These are phyloP conservation scores for Drosophila serrata DNA, from an alignment of 1,140 invertebrate species.

Conservation along the genomic window DNA sequence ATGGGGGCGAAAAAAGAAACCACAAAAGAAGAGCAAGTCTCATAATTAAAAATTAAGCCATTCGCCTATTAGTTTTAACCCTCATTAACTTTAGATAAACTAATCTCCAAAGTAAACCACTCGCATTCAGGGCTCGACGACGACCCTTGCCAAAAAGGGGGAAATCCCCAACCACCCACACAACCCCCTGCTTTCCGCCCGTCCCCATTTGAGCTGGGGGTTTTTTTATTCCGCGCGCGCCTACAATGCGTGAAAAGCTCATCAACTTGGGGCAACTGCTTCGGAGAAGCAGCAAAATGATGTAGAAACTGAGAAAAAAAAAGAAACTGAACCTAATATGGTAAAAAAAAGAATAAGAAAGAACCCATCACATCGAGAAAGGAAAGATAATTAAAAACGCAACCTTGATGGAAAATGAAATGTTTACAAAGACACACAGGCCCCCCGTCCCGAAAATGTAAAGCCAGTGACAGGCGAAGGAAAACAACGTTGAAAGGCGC, in stretches of 20 bases:
- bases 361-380: conserved; percentile 66
- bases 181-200: neutral
- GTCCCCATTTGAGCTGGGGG: conserved; percentile 15
- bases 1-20: conserved; percentile 44
- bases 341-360: conserved; percentile 44
- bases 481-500: conserved; percentile 64
- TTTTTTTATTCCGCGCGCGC: conserved; percentile 63
- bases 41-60: conserved; percentile 84
- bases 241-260: conserved; percentile 82
- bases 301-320: conserved; percentile 68
- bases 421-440: conserved; percentile 77
- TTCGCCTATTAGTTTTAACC: conserved; percentile 84
- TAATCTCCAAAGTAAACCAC: conserved; percentile 84
- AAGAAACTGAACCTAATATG: conserved; percentile 68
- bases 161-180: conserved; percentile 2
- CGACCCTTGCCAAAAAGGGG: conserved; percentile 69
- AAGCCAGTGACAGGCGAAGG: conserved; percentile 64
- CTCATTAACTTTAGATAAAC: conserved; percentile 84
- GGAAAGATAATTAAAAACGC: conserved; percentile 84
- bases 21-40: conserved; percentile 71
- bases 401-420: conserved; percentile 85
- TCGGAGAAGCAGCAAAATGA: conserved; percentile 61
- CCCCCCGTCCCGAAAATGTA: conserved; percentile 22
- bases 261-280: conserved; percentile 62
- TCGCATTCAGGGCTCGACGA: conserved; percentile 66